Evolutionary conservation across 2,797 vertebrate genomes (phyloP), one percentile per base, ranked within the genome.

Genomic region (Gobio occitaniae): DNA sequence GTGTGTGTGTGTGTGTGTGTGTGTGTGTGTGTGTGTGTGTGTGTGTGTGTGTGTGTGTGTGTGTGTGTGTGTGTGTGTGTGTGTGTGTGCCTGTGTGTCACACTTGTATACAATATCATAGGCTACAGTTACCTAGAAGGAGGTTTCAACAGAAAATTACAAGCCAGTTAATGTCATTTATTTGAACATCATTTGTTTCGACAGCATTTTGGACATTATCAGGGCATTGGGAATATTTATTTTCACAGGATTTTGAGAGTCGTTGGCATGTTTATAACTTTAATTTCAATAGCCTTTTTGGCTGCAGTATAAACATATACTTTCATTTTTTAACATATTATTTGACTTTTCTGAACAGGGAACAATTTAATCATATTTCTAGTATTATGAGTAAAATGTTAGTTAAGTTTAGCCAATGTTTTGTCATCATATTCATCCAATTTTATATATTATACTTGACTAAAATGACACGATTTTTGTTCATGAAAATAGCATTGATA

Each of bases 91-190:
- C 8, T 44, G 41, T 44, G 41, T 44, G 8, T 82, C 36, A 72
- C 54, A 70, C 47, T 29, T 83, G 71, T 68, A 54, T 75, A 54
- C 36, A 13, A 52, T 76, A 50, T 68, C 81, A 66, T 47, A 36
- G 59, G 41, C 16, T 59, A 82, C 56, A 65, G 70, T 83, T 72
- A 61, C 75, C 13, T 77, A 41, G 19, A 41, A 59, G 12, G 19
- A 77, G 4, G 36, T 70, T 59, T 71, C 71, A 72, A 25, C 2
- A n/a, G 16, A 72, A 25, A 71, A 59, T 59, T 41, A 47, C 16
- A 19, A 61, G 2, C n/a, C 47, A 71, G n/a, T 48, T 72, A 72
- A 15, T 48, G 13, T 17, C 9, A 72, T 15, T 25, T 48, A 25
- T 9, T 48, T 72, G 1, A 12, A 15, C 7, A 72, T 48, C 6